Evolutionary conservation across 2,113 vertebrate genomes (phyloP), one percentile per base, ranked within the genome.

Genomic region (Gulo gulo): DNA sequence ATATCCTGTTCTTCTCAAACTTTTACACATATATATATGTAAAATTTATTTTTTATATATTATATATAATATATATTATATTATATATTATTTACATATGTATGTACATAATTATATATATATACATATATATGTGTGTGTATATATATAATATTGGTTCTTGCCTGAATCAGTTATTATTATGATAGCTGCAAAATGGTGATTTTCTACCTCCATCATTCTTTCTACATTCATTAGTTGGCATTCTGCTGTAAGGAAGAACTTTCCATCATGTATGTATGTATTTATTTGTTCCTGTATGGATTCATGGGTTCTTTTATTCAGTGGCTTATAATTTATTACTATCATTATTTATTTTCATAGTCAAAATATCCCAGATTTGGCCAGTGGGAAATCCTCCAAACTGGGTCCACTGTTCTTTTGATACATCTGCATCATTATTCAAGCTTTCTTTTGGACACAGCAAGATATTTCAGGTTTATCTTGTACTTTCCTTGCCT

Each of bases 391-490:
- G 31, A 36, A 39, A 7, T 24, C 47, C 20, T 76, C 39, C 16
- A 94, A 95, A 76, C 23, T 74, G 78, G 29, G 26, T 36, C 42
- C 12, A 29, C 18, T 85, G 55, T 67, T 61, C 73, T 92, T 45
- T 57, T 20, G 4, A 78, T 23, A 80, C 74, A 7, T 52, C 55
- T 79, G 16, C n/a, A 85, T 76, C 50, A 61, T 67, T 67, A 69
- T 94, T 94, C 63, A n/a, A 91, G 29, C 18, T 80, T 96, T 83
- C 52, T 95, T 97, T 91, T 86, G 80, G 88, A 90, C 45, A 94
- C 12, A 80, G 9, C 7, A 69, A 36, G 13, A 18, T 52, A 65
- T 59, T 96, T 94, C 13, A 42, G 16, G 24, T 45, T 87, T 10
- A 50, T 36, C 7, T 78, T 92, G 6, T 92, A 45, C 23, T 96